Percentiles rank a stretch among this genome's conserved stretches.
Conservation (phyloP, 2,113 vertebrate genomes). For the Macrotus californicus region DNA sequence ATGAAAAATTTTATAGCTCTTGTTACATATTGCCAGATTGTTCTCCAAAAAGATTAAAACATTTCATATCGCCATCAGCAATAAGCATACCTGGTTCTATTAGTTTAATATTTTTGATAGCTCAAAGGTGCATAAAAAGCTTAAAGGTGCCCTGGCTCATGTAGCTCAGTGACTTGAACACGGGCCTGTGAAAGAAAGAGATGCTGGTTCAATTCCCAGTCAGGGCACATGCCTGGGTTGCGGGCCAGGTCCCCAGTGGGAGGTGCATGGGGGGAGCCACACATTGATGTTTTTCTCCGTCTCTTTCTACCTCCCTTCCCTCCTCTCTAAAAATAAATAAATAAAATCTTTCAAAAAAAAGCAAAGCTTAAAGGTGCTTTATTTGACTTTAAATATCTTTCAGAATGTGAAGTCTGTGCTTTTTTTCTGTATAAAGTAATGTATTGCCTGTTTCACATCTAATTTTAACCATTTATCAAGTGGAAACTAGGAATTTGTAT, state of each 20-base stretch:
- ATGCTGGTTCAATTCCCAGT: too few relatives aligned
- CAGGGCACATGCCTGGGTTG: too few relatives aligned
- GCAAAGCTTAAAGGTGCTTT: neutral
- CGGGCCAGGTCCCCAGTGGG: too few relatives aligned
- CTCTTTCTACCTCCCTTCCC: too few relatives aligned
- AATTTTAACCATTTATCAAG: neutral
- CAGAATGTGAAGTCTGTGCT: neutral
- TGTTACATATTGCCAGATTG: neutral
- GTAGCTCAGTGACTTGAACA: too few relatives aligned
- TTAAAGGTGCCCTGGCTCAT: neutral
- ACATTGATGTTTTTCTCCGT: too few relatives aligned
- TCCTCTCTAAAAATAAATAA: too few relatives aligned
- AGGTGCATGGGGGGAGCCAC: too few relatives aligned
- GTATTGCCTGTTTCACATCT: neutral
- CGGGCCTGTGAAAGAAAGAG: too few relatives aligned
- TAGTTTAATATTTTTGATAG: neutral
- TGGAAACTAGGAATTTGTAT: neutral
- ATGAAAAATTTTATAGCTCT: neutral
- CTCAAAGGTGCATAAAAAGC: neutral
- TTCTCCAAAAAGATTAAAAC: neutral
- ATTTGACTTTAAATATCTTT: constrained; percentile 9
- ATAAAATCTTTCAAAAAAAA: too few relatives aligned
- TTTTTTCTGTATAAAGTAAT: neutral
- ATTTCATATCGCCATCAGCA: neutral
- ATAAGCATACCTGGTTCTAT: neutral